Evolutionary conservation across 37 sponge, comb jelly and placozoan species (phyloP).

Genomic region (Spongilla lacustris): DNA sequence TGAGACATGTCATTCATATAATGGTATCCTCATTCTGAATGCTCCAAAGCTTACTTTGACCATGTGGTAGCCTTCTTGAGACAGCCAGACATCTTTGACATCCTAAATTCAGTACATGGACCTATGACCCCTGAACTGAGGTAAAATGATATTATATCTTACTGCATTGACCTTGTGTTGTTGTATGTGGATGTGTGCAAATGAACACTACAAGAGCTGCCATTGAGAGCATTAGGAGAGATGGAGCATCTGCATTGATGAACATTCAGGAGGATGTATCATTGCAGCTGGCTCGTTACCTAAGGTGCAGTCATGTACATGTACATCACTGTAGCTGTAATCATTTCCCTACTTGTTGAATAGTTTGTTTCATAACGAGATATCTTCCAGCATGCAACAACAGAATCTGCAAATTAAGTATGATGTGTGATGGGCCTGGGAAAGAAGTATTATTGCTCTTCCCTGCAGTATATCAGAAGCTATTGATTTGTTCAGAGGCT

Average conservation of each 20-base stretch:
- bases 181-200: background rate
- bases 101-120: constrained; percentile 7
- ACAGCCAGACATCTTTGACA: constrained; percentile 67
- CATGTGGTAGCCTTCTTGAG: constrained; percentile 69
- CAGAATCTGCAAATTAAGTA: background rate
- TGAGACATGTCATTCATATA: background rate
- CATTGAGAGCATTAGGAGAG: constrained; percentile 20
- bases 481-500: background rate
- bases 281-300: background rate
- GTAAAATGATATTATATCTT: constrained; percentile 3
- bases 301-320: background rate
- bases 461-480: background rate
- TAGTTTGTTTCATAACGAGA: background rate
- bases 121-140: constrained; percentile 30
- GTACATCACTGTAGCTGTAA: background rate
- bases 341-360: background rate
- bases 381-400: background rate
- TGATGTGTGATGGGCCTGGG: background rate
- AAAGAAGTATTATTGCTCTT: background rate
- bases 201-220: constrained; percentile 14
- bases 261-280: constrained; percentile 1
- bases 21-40: background rate
- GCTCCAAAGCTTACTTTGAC: constrained; percentile 58
- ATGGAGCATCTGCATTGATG: constrained; percentile 22
- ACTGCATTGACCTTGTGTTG: no score